Base-by-base conservation (phyloP, 2,113 vertebrate species). In the Zosterops hypoxanthus region DNA sequence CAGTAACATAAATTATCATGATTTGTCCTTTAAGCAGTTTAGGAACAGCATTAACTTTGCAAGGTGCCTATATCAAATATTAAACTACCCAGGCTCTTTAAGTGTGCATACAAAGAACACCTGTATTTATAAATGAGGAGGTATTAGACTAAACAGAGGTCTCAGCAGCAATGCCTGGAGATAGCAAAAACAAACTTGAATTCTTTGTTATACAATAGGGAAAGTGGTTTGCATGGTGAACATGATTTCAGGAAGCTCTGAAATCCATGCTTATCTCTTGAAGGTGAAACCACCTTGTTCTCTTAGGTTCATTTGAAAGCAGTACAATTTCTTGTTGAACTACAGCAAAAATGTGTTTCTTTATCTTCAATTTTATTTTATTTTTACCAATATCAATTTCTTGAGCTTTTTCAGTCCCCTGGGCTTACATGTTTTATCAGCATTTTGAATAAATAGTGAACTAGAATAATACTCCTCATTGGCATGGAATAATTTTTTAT, bases 331-430 rank as follows among this genome's bases (percentile, higher is more conserved):
- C 53, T 60, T 53, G 4, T 72, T 87, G 46, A 84, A 81, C 44
- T 68, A 75, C 42, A 82, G 36, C 8, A 87, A 94, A 93, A 79
- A 68, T 57, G 0, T 50, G 18, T 46, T 93, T 81, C n/a, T 90
- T 94, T 81, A 55, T 76, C n/a, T 86, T 95, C 31, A 85, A 9
- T 86, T 92, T 81, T 77, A 55, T 79, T 91, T 97, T 87, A 21
- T 68, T 95, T 92, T 78, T 81, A 60, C 18, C 41, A 39, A 8
- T 86, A 92, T 57, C 9, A 64, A 4, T 89, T 86, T 88, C 56
- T 91, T 60, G 21, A 90, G 31, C 29, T 94, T 10, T 91, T 94
- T 94, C 42, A 77, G 18, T 84, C 19, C 23, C 83, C 39, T 69
- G 11, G 9, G 26, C 8, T 86, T 86, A 60, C 17, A 84, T 15